These are phyloP conservation scores for Leptodactylus fallax DNA, from an alignment of 2,797 vertebrate genomes.

Conservation along the genomic window DNA sequence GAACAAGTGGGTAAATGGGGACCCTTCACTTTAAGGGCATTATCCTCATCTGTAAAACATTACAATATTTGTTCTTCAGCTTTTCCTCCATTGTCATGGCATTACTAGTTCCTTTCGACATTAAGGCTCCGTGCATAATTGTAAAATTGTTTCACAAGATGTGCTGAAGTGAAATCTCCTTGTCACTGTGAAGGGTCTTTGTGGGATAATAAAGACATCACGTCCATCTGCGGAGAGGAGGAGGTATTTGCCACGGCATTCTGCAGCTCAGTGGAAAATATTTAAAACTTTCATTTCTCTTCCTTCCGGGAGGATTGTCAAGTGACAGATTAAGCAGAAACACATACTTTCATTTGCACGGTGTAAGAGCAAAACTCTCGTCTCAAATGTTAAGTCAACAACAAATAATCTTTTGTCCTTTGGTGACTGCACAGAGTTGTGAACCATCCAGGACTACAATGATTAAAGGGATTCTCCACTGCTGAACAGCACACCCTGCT, in stretches of 20 bases:
- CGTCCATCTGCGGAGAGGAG: constrained; percentile 26
- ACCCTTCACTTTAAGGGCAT: neutral
- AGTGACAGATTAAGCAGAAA: constrained; percentile 39
- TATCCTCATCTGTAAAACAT: neutral
- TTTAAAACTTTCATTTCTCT: constrained; percentile 35
- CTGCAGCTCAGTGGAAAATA: constrained; percentile 43
- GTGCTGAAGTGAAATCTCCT: constrained; percentile 31
- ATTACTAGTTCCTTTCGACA: neutral
- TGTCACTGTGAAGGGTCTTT: constrained; percentile 31
- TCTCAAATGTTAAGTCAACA: constrained; percentile 1
- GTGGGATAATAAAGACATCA: constrained; percentile 50
- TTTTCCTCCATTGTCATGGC: constrained; percentile 12
- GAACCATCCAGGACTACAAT: neutral
- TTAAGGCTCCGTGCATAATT: constrained; percentile 27
- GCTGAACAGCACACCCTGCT: neutral
- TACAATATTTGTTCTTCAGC: neutral
- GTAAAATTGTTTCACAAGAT: constrained; percentile 46
- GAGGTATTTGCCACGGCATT: constrained; percentile 15
- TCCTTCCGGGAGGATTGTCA: constrained; percentile 33
- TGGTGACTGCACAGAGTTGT: neutral
- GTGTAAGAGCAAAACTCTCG: constrained; percentile 22
- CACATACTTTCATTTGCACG: constrained; percentile 40
- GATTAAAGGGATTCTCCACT: neutral
- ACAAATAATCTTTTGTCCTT: constrained; percentile 12
- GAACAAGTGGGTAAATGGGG: neutral